These are phyloP conservation scores for Crotalus tigris DNA, from an alignment of 2,113 vertebrate genomes.

Conservation along the genomic window DNA sequence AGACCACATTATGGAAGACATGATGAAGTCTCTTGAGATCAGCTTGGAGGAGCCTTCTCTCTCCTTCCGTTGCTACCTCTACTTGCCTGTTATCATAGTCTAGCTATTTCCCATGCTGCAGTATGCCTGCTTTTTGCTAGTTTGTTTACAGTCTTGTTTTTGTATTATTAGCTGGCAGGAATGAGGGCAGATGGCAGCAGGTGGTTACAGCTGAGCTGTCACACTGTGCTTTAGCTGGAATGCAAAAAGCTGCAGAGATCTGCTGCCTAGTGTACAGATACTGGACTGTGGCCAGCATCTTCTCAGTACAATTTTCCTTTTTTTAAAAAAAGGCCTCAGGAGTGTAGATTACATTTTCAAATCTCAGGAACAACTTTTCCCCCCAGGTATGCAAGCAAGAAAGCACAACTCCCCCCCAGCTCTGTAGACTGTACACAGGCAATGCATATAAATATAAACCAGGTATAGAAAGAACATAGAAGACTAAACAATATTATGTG, in stretches of 20 bases:
- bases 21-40: slow-evolving; percentile 26
- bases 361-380: not conserved
- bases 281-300: not conserved
- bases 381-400: not conserved
- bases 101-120: slow-evolving; percentile 27
- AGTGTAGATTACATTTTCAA: slow-evolving; percentile 10
- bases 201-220: not conserved
- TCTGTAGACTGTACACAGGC: not conserved
- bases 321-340: not conserved
- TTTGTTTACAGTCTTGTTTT: not conserved
- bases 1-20: slow-evolving; percentile 22
- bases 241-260: slow-evolving; percentile 22
- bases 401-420: not conserved
- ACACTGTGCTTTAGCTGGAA: not conserved
- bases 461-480: not conserved
- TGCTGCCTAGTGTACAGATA: slow-evolving; percentile 31
- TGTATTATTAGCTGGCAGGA: slow-evolving; percentile 4
- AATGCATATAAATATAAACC: slow-evolving; percentile 6
- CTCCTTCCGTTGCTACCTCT: slow-evolving; percentile 9
- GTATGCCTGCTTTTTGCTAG: slow-evolving; percentile 32
- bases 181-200: slow-evolving; percentile 1
- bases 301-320: not conserved
- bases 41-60: slow-evolving; percentile 31
- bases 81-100: slow-evolving; percentile 33
- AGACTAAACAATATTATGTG: not conserved